Percentiles rank a stretch among this genome's conserved stretches.
Evolutionary conservation across 2,797 vertebrate species (phyloP).

Genomic region (Artibeus lituratus): DNA sequence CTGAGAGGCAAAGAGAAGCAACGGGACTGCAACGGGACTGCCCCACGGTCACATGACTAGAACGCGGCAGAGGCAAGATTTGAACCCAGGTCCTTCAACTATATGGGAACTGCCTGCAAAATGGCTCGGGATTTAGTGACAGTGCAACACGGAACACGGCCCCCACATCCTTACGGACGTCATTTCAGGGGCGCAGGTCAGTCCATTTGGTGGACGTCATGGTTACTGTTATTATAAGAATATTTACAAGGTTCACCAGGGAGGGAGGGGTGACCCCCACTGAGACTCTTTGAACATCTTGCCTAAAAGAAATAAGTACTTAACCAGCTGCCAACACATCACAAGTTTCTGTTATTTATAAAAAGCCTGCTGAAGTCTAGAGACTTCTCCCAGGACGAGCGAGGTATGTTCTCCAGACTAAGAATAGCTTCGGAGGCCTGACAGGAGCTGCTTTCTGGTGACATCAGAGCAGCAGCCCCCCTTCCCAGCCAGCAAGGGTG

Average conservation of each 20-base stretch:
- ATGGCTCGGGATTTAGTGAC: accelerated
- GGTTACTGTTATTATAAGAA: accelerated
- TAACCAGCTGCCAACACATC: not conserved
- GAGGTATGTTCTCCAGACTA: slow-evolving; percentile 32
- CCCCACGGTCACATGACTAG: not conserved
- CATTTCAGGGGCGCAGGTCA: accelerated
- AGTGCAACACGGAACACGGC: accelerated
- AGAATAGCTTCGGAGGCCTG: slow-evolving; percentile 43
- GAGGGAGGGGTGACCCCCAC: no score
- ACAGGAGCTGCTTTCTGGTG: not conserved
- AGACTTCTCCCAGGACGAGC: slow-evolving; percentile 25
- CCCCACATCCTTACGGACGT: accelerated
- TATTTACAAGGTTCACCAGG: not conserved
- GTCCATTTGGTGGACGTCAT: accelerated
- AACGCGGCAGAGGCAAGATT: not conserved
- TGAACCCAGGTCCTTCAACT: not conserved
- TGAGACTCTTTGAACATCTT: not conserved
- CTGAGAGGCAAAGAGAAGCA: not conserved
- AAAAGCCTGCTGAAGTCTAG: slow-evolving; percentile 10
- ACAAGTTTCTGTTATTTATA: not conserved
- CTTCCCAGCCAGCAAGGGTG: not conserved
- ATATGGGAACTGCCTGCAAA: not conserved
- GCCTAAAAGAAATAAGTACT: not conserved
- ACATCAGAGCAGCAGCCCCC: not conserved
- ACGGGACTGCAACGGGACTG: no score